Percentiles rank a stretch among this genome's conserved stretches.
These are phyloP conservation scores for Neopelma chrysocephalum DNA, from an alignment of 2,797 vertebrate species.

Conservation along the genomic window DNA sequence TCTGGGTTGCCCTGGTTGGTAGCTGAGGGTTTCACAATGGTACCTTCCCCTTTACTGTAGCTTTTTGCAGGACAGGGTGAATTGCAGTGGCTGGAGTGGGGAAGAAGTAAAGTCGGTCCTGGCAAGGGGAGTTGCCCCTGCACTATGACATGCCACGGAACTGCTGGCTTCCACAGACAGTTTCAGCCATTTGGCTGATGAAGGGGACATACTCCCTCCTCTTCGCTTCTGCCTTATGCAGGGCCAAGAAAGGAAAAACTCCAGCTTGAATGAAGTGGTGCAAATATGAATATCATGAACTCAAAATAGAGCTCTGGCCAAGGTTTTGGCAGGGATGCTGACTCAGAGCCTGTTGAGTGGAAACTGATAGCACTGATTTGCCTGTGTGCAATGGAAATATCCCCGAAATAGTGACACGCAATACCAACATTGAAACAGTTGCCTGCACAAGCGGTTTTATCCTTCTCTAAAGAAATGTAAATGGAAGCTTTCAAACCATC, in stretches of 20 bases:
- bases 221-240: background rate
- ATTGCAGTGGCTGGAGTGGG: background rate
- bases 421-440: background rate
- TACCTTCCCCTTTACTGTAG: background rate
- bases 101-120: background rate
- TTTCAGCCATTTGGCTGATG: background rate
- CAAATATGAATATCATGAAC: background rate
- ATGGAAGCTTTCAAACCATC: background rate
- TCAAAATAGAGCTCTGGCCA: background rate
- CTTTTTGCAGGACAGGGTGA: background rate
- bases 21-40: background rate
- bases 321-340: background rate
- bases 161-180: accelerated
- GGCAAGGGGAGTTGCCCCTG: background rate
- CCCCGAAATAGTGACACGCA: background rate
- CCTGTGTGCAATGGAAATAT: background rate
- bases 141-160: background rate
- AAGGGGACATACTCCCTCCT: background rate
- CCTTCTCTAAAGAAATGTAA: background rate
- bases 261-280: background rate
- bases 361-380: background rate
- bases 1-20: background rate
- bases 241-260: background rate
- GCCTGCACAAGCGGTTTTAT: background rate
- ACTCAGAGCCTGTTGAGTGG: background rate